Percentiles rank a stretch among this genome's conserved stretches.
phyloP scores from a whole-genome alignment of 2,888 invertebrate genomes.

The Autographa gamma region DNA sequence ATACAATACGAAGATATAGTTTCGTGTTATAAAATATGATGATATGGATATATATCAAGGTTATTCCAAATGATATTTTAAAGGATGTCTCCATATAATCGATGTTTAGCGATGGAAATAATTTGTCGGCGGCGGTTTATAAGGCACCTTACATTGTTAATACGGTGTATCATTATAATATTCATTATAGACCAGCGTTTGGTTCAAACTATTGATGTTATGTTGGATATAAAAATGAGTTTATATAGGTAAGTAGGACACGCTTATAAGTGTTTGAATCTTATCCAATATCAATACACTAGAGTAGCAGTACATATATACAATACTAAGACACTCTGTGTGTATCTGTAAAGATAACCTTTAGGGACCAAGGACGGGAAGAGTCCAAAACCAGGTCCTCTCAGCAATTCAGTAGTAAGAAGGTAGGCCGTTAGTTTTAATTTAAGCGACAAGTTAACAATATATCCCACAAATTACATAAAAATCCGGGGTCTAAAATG shows the following conservation, averaged over 20 bases:
- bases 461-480: no score
- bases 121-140: slow-evolving; percentile 48
- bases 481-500: no score
- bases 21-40: not conserved
- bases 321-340: no score
- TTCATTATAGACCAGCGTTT: slow-evolving; percentile 27
- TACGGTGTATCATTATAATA: slow-evolving; percentile 38
- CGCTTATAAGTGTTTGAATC: not conserved
- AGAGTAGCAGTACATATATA: no score
- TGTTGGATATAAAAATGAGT: not conserved
- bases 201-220: slow-evolving; percentile 7
- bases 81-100: slow-evolving; percentile 63
- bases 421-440: no score
- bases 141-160: slow-evolving; percentile 35
- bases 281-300: no score
- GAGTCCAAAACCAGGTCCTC: no score
- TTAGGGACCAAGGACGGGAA: not conserved
- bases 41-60: slow-evolving; percentile 40
- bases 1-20: not conserved
- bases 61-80: slow-evolving; percentile 64
- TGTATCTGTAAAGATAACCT: not conserved
- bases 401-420: no score
- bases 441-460: no score
- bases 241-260: not conserved
- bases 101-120: slow-evolving; percentile 53